Evolutionary conservation across 2,797 vertebrate genomes (phyloP), one percentile per base, ranked within the genome.

Genomic region (Sciurus carolinensis): DNA sequence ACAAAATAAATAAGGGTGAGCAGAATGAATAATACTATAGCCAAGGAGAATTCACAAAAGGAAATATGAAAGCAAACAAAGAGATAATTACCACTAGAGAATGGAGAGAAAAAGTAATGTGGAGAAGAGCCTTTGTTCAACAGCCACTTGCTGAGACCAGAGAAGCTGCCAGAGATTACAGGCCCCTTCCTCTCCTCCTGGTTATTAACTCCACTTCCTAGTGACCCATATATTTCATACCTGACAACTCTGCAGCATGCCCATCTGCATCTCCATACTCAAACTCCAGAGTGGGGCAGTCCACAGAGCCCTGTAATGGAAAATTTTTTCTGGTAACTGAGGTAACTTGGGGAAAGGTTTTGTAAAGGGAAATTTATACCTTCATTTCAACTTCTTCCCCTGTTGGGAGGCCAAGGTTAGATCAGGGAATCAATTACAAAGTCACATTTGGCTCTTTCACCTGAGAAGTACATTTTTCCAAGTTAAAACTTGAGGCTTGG

Each of bases 201-300:
- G 42, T 30, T 57, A 30, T 7, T 11, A n/a, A n/a, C 30, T 47
- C 54, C 26, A 42, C 66, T 47, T 50, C 26, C 47, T 22, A 14
- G 36, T 75, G 72, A 72, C 36, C 44, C 72, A 1, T 24, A 24
- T 1, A 2, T 18, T n/a, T 75, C 97, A 96, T 97, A 99, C 99
- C 99, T 98, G 99, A 99, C 11, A 99, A 97, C 97, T 99, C 99
- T 0, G 99, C 98, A 0, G 98, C 98, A 7, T 99, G 98, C 1
- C 98, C 93, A 92, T 99, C 99, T 0, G 99, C 98, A 75, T 99
- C 99, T 20, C 99, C 99, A 7, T 99, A 99, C 57, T 99, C 99
- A 64, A 99, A 99, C 98, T 99, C 99, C 98, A 99, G 98, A 98
- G 98, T 99, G 69, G 99, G 99, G 88, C 99, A 99, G 98, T 99